phyloP scores from a whole-genome alignment of 2,113 vertebrate species.

The Arvicanthis niloticus region DNA sequence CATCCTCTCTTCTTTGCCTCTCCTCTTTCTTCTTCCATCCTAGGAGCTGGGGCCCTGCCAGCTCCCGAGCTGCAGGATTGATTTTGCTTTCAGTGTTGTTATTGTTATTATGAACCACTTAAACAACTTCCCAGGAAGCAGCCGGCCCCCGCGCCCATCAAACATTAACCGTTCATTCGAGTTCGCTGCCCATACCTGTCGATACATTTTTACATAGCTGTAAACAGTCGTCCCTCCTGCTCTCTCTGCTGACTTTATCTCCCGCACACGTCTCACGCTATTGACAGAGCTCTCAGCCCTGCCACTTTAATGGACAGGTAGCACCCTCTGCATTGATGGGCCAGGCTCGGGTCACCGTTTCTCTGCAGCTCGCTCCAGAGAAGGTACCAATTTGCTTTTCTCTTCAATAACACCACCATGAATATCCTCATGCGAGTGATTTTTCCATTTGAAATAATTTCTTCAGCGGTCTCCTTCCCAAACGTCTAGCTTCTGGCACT shows the following conservation, averaged over 20 bases:
- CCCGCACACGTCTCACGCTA: constrained; percentile 49
- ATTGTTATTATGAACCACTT: constrained; percentile 77
- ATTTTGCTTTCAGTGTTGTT: constrained; percentile 70
- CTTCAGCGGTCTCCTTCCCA: constrained; percentile 57
- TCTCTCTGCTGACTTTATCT: constrained; percentile 43
- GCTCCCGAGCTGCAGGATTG: constrained; percentile 23
- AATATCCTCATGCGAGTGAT: constrained; percentile 53
- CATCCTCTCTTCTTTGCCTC: background rate
- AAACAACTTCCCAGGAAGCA: constrained; percentile 67
- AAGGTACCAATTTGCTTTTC: constrained; percentile 5
- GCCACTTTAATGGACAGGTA: constrained; percentile 63
- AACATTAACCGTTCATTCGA: constrained; percentile 10
- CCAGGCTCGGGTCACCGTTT: constrained; percentile 8
- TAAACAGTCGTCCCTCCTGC: constrained; percentile 48
- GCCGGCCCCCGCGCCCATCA: constrained; percentile 13
- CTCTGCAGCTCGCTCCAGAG: background rate
- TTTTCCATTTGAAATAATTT: constrained; percentile 64
- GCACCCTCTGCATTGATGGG: background rate
- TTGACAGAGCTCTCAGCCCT: constrained; percentile 68
- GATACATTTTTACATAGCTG: constrained; percentile 71
- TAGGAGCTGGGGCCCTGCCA: background rate
- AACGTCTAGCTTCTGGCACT: constrained; percentile 45
- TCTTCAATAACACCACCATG: constrained; percentile 26
- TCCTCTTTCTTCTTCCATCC: background rate
- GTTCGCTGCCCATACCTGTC: constrained; percentile 65